Evolutionary conservation across 2,888 invertebrate species (phyloP).

Genomic region (Aphidoletes aphidimyza): DNA sequence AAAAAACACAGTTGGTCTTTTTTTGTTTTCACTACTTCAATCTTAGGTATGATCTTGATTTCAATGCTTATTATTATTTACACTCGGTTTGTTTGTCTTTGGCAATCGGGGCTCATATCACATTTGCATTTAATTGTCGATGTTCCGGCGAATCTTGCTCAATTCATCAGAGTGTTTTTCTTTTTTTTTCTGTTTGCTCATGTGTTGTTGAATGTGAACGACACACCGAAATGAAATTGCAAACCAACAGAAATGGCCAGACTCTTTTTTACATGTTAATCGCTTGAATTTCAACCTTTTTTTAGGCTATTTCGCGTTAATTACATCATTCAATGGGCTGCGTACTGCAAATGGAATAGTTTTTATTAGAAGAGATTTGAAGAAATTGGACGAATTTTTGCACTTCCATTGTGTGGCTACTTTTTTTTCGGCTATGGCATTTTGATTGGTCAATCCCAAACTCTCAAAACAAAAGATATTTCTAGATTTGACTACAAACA

Average conservation of each 20-base stretch:
- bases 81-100: constrained; percentile 24
- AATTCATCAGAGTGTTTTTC: no score
- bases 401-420: background rate
- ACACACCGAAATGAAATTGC: background rate
- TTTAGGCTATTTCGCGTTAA: background rate
- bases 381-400: background rate
- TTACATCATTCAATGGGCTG: background rate
- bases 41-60: background rate
- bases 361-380: background rate
- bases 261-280: background rate
- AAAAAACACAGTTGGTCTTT: background rate
- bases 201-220: no score
- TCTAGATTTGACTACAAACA: constrained; percentile 8
- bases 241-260: background rate
- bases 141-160: background rate
- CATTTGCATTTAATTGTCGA: background rate
- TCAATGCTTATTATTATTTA: background rate
- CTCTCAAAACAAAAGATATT: background rate
- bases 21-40: background rate
- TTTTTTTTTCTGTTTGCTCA: background rate
- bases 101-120: background rate
- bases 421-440: background rate
- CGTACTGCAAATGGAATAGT: background rate
- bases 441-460: background rate
- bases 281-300: background rate